Base-by-base conservation (phyloP, 1,140 invertebrate species). In the Heliconius melpomene region DNA sequence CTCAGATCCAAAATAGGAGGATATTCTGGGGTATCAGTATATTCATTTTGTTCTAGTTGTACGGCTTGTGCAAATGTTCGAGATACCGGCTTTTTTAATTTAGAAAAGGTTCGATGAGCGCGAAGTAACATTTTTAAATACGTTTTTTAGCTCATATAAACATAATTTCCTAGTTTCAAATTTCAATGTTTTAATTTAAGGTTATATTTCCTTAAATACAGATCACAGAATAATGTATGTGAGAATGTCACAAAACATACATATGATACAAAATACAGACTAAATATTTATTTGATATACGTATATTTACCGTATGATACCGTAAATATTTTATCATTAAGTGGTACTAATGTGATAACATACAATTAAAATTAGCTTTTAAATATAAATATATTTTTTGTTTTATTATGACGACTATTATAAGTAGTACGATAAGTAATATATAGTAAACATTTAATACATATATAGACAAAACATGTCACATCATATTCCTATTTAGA, bases 1-100 rank as follows among this genome's bases (percentile, higher is more conserved):
- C 95, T 95, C 1, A 95, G 73, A 85, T 97, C 95, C 32, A 95
- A 83, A 82, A 97, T 97, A 60, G 92, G 90, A 40, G 96, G 96
- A 95, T 97, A 97, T 81, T 95, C 90, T 23, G 95, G 93, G 26
- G 85, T 86, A 57, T 94, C 92, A 0, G 91, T 91, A 80, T 94
- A 95, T 85, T 93, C 93, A 86, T 90, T 86, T 79, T 89, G 83
- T 72, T 90, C 83, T 5, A 79, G 26, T 52, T 88, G 76, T 66
- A 86, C 82, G 70, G 81, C 85, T 85, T 91, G 87, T 52, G 89
- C 87, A 80, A 88, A 82, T 29, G 72, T 79, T 82, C 88, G 84
- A 38, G 74, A 40, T 76, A 82, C 72, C 36, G 86, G 29, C 36
- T 82, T 82, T 86, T 88, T 91, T 60, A 92, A 76, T 84, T 88